These are phyloP conservation scores for Acanthisitta chloris DNA, from an alignment of 2,113 vertebrate species.

Conservation along the genomic window DNA sequence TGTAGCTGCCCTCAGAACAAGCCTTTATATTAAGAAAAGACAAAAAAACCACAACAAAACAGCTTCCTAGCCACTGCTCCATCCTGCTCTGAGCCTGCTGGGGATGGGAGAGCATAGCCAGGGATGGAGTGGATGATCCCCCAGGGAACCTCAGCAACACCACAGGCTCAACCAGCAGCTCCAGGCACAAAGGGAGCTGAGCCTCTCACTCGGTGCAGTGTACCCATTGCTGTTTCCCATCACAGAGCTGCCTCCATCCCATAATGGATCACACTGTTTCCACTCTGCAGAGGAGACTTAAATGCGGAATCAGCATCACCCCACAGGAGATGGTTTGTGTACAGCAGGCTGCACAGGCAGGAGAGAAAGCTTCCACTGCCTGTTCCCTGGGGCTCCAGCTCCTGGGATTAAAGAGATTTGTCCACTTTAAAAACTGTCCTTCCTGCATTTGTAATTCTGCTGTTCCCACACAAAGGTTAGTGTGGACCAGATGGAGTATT, in stretches of 20 bases:
- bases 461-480: not conserved
- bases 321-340: constrained; percentile 30
- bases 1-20: not conserved
- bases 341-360: not conserved
- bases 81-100: not conserved
- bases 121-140: not conserved
- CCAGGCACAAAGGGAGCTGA: not conserved
- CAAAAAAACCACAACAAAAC: not conserved
- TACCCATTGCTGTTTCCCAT: not conserved
- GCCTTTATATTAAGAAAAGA: rapidly evolving
- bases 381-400: constrained; percentile 20
- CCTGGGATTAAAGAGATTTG: constrained; percentile 39
- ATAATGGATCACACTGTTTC: constrained; percentile 14
- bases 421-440: not conserved
- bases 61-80: rapidly evolving
- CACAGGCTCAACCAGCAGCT: not conserved
- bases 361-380: not conserved
- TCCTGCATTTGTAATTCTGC: not conserved
- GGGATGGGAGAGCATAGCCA: not conserved
- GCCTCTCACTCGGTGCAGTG: not conserved
- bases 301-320: not conserved
- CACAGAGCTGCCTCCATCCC: not conserved
- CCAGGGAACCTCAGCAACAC: rapidly evolving
- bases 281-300: not conserved
- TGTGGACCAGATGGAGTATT: rapidly evolving